Base-by-base conservation (phyloP, 1,140 invertebrate species). In the Dendroctonus ponderosae region DNA sequence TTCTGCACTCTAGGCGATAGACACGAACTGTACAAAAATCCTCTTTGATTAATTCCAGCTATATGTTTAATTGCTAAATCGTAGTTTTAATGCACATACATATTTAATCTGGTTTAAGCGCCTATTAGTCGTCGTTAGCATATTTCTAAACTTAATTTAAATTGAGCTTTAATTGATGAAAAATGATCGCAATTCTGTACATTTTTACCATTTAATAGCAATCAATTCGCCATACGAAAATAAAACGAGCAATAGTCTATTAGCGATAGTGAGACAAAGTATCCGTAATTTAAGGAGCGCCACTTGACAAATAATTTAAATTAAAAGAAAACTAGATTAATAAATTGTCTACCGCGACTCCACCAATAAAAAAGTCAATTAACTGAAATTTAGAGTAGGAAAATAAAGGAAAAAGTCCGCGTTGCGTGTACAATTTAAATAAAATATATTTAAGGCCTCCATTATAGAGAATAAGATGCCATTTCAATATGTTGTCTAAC, bases 401-500 rank as follows among this genome's bases (percentile, higher is more conserved):
- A 50, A 52, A 66, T 46, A 53, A 59, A 62, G 39, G 41, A 68
- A 58, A 68, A 68, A 58, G 39, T 15, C 46, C 15, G 50, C 6
- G 43, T 62, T 62, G 66, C 66, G 66, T 68, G 66, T 53, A 68
- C 52, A 68, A 58, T 63, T 68, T 63, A 66, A 70, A 67, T 70
- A 68, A 65, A 70, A 68, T 70, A 68, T 66, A 66, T 71, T 68
- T 69, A 62, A 62, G 42, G 60, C 38, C 61, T 53, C 70, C 60
- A 66, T 69, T 71, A 71, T 66, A 62, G 46, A 62, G 63, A 66
- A 69, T 71, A 67, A 70, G 51, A 67, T 70, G 69, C 69, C 65
- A 70, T 70, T 70, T 70, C 69, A 67, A 71, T 71, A 74, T 71
- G 66, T 74, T 66, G 71, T 71, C 72, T 70, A 70, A 70, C 72